phyloP scores from a whole-genome alignment of 2,797 vertebrate species.

The Rhabdophis nuchalis region DNA sequence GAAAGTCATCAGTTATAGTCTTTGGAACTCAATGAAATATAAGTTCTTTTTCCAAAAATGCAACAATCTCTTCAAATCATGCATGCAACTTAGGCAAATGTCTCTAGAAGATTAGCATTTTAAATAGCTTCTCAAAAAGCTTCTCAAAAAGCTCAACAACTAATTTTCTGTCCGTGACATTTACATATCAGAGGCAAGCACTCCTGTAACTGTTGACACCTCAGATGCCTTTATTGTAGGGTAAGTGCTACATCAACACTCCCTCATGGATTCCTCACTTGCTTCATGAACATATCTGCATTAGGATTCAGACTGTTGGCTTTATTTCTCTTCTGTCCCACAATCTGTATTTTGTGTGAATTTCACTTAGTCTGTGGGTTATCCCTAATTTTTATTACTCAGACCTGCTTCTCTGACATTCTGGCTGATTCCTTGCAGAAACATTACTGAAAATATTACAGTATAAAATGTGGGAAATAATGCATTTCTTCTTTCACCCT shows the following conservation, averaged over 20 bases:
- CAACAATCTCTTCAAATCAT: not conserved
- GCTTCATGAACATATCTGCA: not conserved
- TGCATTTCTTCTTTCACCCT: not conserved
- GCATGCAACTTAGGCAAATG: not conserved
- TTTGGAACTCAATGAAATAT: not conserved
- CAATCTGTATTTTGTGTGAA: not conserved
- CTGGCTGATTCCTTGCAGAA: not conserved
- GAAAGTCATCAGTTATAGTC: not conserved
- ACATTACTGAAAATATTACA: not conserved
- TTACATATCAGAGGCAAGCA: not conserved
- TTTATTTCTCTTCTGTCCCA: not conserved
- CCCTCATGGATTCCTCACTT: not conserved
- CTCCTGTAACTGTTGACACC: not conserved
- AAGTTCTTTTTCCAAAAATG: not conserved
- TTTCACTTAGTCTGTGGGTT: not conserved
- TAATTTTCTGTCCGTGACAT: not conserved
- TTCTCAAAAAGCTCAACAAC: not conserved
- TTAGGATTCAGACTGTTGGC: not conserved
- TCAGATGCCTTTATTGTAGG: not conserved
- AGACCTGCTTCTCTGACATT: not conserved
- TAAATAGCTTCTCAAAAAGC: not conserved
- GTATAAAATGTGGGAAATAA: not conserved
- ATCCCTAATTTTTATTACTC: not conserved
- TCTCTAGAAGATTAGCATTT: not conserved
- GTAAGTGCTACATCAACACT: not conserved